phyloP scores from a whole-genome alignment of 2,888 invertebrate species.

The Drosophila gaucha region DNA sequence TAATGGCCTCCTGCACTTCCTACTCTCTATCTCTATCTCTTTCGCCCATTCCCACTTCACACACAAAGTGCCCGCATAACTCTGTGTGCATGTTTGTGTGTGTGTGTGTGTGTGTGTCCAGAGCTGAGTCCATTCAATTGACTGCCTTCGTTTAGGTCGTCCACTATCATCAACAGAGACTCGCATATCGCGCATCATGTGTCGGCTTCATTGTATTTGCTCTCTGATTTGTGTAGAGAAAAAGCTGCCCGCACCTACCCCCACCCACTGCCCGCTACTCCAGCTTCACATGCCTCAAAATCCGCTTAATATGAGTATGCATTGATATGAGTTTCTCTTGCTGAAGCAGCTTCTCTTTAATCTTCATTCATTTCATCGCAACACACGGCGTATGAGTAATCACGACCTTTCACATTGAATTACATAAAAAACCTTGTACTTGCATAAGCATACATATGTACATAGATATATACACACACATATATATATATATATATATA shows the following conservation, averaged over 20 bases:
- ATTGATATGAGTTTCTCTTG: conserved; percentile 62
- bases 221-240: conserved; percentile 71
- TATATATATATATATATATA: conserved; percentile 2
- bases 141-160: conserved; percentile 34
- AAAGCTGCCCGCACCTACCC: conserved; percentile 19
- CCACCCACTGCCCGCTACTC: not conserved
- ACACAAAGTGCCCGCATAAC: conserved; percentile 58
- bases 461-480: conserved; percentile 8
- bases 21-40: conserved; percentile 1
- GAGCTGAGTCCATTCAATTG: conserved; percentile 45
- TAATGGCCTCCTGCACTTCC: conserved; percentile 61
- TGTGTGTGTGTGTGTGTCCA: conserved; percentile 18
- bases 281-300: conserved; percentile 50
- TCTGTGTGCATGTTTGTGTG: not conserved
- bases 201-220: conserved; percentile 73
- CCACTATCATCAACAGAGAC: conserved; percentile 51
- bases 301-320: conserved; percentile 69
- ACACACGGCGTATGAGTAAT: conserved; percentile 71
- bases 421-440: conserved; percentile 39
- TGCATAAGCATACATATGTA: not conserved
- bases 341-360: conserved; percentile 38
- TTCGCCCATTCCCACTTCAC: conserved; percentile 19
- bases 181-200: conserved; percentile 51
- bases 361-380: conserved; percentile 21
- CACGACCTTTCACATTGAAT: conserved; percentile 60